Evolutionary conservation across 2,797 vertebrate species (phyloP).

Genomic region (Alosa sapidissima): DNA sequence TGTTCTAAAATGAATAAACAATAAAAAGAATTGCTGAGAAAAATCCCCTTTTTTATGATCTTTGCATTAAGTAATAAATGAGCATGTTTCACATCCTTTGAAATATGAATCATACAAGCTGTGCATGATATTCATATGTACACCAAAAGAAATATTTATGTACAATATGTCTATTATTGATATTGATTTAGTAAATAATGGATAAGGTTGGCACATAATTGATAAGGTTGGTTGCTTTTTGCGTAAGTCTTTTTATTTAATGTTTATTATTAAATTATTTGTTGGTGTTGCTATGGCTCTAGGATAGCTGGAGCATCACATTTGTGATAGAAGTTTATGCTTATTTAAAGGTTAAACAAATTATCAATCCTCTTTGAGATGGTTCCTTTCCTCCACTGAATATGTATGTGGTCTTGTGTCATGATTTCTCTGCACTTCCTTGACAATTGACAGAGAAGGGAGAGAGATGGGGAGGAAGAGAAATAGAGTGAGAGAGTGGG

Average conservation of each 20-base stretch:
- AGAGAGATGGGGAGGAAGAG: neutral
- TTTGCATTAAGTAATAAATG: constrained; percentile 29
- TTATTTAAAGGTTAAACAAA: constrained; percentile 18
- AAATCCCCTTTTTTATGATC: constrained; percentile 14
- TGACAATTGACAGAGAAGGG: constrained; percentile 46
- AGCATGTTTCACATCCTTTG: constrained; percentile 17
- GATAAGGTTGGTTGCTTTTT: neutral
- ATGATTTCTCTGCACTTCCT: constrained; percentile 26
- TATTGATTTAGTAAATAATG: neutral
- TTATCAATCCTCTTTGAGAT: neutral
- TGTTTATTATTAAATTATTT: neutral
- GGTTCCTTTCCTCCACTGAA: constrained; percentile 24
- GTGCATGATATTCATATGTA: neutral
- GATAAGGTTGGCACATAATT: neutral
- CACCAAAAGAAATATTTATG: neutral
- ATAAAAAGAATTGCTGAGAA: neutral
- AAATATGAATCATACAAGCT: neutral
- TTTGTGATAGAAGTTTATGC: neutral
- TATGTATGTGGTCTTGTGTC: constrained; percentile 25
- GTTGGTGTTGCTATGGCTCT: neutral
- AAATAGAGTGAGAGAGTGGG: neutral
- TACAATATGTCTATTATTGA: neutral
- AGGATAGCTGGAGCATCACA: neutral
- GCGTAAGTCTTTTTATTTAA: neutral
- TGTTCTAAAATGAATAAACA: neutral